Evolutionary conservation across 2,797 vertebrate genomes (phyloP).

Genomic region (Jordanella pulchra): DNA sequence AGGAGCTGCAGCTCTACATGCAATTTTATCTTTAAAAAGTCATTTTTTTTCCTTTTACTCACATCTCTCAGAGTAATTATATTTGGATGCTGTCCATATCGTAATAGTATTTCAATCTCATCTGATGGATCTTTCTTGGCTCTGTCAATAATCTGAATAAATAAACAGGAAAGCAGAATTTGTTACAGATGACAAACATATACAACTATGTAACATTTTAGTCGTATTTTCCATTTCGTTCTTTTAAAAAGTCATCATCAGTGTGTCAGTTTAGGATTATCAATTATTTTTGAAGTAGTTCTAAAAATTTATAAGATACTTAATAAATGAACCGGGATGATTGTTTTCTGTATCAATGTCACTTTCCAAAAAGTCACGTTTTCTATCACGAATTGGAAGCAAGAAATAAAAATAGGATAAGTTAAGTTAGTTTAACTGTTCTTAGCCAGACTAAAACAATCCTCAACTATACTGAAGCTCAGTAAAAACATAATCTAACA

Average conservation of each 20-base stretch:
- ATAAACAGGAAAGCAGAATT: not conserved
- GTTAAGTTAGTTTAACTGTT: not conserved
- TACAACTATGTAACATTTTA: constrained; percentile 1
- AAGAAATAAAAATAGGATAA: not conserved
- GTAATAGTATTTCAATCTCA: constrained; percentile 94
- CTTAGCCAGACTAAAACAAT: not conserved
- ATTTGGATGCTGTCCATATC: constrained; percentile 96
- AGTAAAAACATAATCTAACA: not conserved
- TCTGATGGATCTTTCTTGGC: constrained; percentile 93
- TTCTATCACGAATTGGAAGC: not conserved
- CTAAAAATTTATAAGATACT: not conserved
- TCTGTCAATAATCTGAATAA: constrained; percentile 90
- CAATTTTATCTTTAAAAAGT: not conserved
- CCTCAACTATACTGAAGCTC: not conserved
- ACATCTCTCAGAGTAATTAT: constrained; percentile 96
- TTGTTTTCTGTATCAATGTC: not conserved
- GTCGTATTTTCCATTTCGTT: not conserved
- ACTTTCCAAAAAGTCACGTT: not conserved
- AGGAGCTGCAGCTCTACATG: not conserved
- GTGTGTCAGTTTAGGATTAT: not conserved
- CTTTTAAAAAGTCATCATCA: not conserved
- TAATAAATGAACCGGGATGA: not conserved
- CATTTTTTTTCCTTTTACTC: constrained; percentile 63
- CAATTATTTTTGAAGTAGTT: not conserved
- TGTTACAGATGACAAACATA: not conserved